Conservation (phyloP, 2,888 invertebrate genomes). For the Thelaira solivaga region DNA sequence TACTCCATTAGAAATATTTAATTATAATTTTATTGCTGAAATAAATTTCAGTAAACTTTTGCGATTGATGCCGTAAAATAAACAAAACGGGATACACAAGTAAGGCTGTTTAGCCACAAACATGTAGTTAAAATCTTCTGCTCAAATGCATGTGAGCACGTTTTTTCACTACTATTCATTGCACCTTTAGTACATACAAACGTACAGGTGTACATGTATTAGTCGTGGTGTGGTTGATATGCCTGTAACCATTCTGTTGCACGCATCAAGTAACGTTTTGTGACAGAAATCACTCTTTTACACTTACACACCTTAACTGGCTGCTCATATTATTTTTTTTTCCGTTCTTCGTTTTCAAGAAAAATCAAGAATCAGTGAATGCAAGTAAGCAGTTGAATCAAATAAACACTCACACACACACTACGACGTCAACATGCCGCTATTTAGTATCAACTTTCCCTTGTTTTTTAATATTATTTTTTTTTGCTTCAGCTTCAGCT, state of each 20-base stretch:
- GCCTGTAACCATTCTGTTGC: constrained; percentile 30
- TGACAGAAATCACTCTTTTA: constrained; percentile 29
- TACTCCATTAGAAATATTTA: not conserved
- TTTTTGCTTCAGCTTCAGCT: constrained; percentile 9
- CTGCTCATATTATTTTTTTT: not conserved
- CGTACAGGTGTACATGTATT: not conserved
- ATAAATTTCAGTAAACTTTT: not conserved
- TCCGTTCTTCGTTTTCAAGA: not conserved
- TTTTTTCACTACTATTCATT: constrained; percentile 34
- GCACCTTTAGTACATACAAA: not conserved
- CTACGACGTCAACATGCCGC: constrained; percentile 57
- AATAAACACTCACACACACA: not conserved
- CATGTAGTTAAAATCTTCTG: constrained; percentile 36
- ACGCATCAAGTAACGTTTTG: constrained; percentile 54
- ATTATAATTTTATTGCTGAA: not conserved
- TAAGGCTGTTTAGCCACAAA: constrained; percentile 9
- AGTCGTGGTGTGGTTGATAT: not conserved
- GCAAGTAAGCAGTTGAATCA: constrained; percentile 35
- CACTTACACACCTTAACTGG: not conserved
- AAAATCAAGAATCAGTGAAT: constrained; percentile 32
- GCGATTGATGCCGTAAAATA: not conserved
- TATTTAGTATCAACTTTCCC: constrained; percentile 32
- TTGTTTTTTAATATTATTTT: not conserved
- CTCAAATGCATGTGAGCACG: constrained; percentile 56
- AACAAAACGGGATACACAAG: not conserved